Evolutionary conservation across 1,140 invertebrate species (phyloP), one percentile per base, ranked within the genome.

Genomic region (Apocrypta bakeri): DNA sequence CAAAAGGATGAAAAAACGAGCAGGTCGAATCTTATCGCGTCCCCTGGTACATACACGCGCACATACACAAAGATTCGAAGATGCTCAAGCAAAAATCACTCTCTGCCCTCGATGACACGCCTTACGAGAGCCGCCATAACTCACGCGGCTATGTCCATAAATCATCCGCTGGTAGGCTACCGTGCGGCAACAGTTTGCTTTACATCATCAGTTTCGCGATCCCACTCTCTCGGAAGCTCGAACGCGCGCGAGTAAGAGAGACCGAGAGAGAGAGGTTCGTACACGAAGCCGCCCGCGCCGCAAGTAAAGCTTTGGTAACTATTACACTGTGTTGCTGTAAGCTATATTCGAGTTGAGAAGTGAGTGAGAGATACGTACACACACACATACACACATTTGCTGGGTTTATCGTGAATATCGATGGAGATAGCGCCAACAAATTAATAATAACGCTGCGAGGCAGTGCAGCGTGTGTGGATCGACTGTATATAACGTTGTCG

Each of bases 181-280:
- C 33, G 79, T 64, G 48, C 69, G 74, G 69, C 69, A 81, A 81
- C 68, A 72, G 78, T 79, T 72, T 79, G 68, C n/a, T 79, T 79
- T 79, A 72, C 71, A 81, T 74, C 79, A 42, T 74, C 69, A 40
- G 69, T 73, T 81, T 63, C 56, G 9, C 48, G 56, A 74, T 33
- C 21, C n/a, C 24, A 21, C 63, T 33, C 21, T 17, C 24, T n/a
- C 31, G 1, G n/a, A n/a, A n/a, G n/a, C n/a, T n/a, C n/a, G n/a
- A n/a, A n/a, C n/a, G n/a, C n/a, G n/a, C n/a, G n/a, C n/a, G n/a
- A n/a, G n/a, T n/a, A n/a, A n/a, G n/a, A n/a, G n/a, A n/a, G n/a
- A n/a, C n/a, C n/a, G n/a, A n/a, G n/a, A n/a, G n/a, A n/a, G n/a
- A n/a, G n/a, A n/a, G n/a, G n/a, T n/a, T n/a, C n/a, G n/a, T n/a